Conservation (phyloP, 2,888 invertebrate species). For the Octonoba sinensis region DNA sequence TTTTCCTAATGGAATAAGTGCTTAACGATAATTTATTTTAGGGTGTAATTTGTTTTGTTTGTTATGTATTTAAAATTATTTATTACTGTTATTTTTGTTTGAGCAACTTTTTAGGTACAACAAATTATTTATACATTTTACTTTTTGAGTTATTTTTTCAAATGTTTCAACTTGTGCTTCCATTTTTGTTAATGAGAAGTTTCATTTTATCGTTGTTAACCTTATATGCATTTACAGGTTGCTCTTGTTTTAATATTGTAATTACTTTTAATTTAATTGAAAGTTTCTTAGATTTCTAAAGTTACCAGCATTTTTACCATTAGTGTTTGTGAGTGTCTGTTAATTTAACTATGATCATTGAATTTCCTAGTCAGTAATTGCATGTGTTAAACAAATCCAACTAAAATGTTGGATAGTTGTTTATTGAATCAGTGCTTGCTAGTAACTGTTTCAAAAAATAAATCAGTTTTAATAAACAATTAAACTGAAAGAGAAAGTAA, state of each 20-base stretch:
- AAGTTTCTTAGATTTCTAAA: constrained; percentile 19
- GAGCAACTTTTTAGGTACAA: background rate
- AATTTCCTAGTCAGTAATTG: constrained; percentile 45
- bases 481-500: too few relatives aligned
- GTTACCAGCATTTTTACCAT: constrained; percentile 52
- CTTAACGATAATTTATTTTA: constrained; percentile 51
- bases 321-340: constrained; percentile 49
- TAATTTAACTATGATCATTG: constrained; percentile 30
- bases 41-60: constrained; percentile 31
- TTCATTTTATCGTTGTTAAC: constrained; percentile 25
- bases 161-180: constrained; percentile 54
- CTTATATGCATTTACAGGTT: constrained; percentile 13
- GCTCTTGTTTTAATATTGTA: constrained; percentile 6
- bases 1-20: constrained; percentile 61
- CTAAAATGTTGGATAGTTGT: too few relatives aligned
- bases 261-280: constrained; percentile 19
- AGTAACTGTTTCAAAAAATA: too few relatives aligned
- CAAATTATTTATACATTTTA: constrained; percentile 1
- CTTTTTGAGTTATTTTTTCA: background rate
- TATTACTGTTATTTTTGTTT: constrained; percentile 15
- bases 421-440: too few relatives aligned
- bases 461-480: too few relatives aligned
- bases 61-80: background rate
- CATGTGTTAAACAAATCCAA: background rate
- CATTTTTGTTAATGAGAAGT: constrained; percentile 63